Base-by-base conservation (phyloP, 2,888 invertebrate genomes). In the Pasiphila rectangulata region DNA sequence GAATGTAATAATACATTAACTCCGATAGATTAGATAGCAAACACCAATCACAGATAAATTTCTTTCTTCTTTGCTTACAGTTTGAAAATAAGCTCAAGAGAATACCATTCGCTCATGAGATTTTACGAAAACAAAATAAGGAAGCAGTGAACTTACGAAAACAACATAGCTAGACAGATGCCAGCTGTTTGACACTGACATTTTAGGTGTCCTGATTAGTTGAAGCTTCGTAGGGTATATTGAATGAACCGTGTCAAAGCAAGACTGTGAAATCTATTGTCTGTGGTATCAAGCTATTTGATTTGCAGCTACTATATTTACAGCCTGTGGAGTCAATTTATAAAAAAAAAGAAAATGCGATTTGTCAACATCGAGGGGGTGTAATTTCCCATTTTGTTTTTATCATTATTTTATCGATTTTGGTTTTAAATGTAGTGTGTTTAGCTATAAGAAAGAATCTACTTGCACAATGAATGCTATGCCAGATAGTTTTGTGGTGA, bases 401-500 rank as follows among this genome's bases (percentile, higher is more conserved):
- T 59, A 51, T 44, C 51, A 21, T 37, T 51, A 56, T 35, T 54
- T 54, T 43, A 48, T 40, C 49, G 45, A 35, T 47, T 56, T 57
- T 57, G 51, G 46, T 54, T 48, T 29, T 62, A 51, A 52, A 54
- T 64, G 65, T 61, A 66, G 63, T 73, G 66, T 61, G 59, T 66
- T 63, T 62, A 56, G 50, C 56, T 60, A 54, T 51, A 55, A 52
- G 63, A 60, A 54, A 48, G 53, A 59, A 46, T 59, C 56, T 57
- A 56, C 53, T 55, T 63, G 54, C 53, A 49, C 41, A 64, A 80
- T 85, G 83, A 79, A 83, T 72, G 73, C 73, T 54, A 71, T 75
- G 57, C 62, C 76, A 58, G 80, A 81, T 51, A 79, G 72, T 66
- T 78, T 83, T 53, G 67, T 82, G 51, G 71, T 83, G 37, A 80